Evolutionary conservation across 2,888 invertebrate genomes (phyloP).

Genomic region (Penaeus monodon): DNA sequence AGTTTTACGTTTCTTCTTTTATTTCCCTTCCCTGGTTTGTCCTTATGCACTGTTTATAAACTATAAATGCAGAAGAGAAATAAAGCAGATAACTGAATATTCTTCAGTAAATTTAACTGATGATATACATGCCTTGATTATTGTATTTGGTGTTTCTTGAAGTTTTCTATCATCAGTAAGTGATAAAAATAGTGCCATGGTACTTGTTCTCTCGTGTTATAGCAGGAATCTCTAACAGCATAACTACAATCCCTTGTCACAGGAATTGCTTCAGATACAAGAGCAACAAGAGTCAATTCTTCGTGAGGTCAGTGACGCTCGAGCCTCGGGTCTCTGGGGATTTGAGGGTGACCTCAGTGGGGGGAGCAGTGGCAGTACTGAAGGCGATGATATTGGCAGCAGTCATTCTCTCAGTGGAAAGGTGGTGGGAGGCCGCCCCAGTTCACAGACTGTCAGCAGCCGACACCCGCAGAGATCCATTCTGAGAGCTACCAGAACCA

Average conservation of each 20-base stretch:
- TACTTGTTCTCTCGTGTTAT: too few relatives aligned
- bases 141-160: too few relatives aligned
- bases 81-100: too few relatives aligned
- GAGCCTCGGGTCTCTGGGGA: slow-evolving; percentile 60
- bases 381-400: slow-evolving; percentile 25
- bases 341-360: slow-evolving; percentile 33
- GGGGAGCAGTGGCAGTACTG: slow-evolving; percentile 17
- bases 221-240: too few relatives aligned
- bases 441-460: slow-evolving; percentile 9
- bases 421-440: slow-evolving; percentile 20
- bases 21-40: too few relatives aligned
- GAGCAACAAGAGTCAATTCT: slow-evolving; percentile 62
- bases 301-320: slow-evolving; percentile 55
- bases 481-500: slow-evolving; percentile 46
- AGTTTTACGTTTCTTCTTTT: too few relatives aligned
- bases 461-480: slow-evolving; percentile 52
- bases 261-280: slow-evolving; percentile 61
- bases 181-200: too few relatives aligned
- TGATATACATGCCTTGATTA: too few relatives aligned
- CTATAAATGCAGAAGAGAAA: too few relatives aligned
- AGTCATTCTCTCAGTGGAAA: slow-evolving; percentile 15
- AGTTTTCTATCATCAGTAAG: too few relatives aligned
- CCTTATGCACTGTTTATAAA: too few relatives aligned
- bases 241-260: background rate
- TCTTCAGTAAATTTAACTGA: too few relatives aligned